A percentile compares a stretch with the other conserved stretches of the same genome.
Evolutionary conservation across 2,113 vertebrate genomes (phyloP).

Genomic region (Laticauda laticaudata): DNA sequence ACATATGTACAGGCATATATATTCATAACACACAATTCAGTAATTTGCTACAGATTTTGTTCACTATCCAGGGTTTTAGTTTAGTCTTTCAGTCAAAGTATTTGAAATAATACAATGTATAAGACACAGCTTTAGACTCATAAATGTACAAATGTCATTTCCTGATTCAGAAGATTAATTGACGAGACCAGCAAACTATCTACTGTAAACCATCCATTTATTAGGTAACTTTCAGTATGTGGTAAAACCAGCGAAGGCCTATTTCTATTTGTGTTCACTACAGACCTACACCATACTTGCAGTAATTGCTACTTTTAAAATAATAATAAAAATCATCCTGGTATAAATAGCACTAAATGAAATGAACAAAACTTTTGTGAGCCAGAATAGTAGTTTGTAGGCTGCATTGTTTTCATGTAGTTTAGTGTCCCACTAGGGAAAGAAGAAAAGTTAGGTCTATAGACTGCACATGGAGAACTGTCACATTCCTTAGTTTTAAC

Average conservation of each 20-base stretch:
- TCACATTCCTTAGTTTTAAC: constrained; percentile 71
- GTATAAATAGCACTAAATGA: constrained; percentile 2
- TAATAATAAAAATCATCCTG: constrained; percentile 18
- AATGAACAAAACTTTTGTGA: constrained; percentile 28
- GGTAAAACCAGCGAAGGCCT: constrained; percentile 50
- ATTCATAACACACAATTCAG: neutral
- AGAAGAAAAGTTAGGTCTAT: constrained; percentile 60
- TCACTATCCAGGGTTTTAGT: neutral
- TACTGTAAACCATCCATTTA: constrained; percentile 44
- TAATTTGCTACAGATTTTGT: constrained; percentile 5
- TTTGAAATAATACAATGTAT: constrained; percentile 5
- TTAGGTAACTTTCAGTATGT: constrained; percentile 46
- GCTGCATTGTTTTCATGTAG: constrained; percentile 53
- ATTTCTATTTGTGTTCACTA: constrained; percentile 50
- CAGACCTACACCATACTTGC: neutral
- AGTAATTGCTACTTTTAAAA: neutral
- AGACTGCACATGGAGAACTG: constrained; percentile 69
- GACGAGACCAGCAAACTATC: constrained; percentile 49
- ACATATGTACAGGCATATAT: neutral
- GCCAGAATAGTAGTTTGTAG: constrained; percentile 38
- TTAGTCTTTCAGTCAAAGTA: neutral
- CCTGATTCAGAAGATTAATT: constrained; percentile 8
- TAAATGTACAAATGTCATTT: neutral
- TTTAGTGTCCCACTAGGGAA: constrained; percentile 59
- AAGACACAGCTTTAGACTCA: neutral